Evolutionary conservation across 2,113 vertebrate species (phyloP).

Genomic region (Calonectris borealis): DNA sequence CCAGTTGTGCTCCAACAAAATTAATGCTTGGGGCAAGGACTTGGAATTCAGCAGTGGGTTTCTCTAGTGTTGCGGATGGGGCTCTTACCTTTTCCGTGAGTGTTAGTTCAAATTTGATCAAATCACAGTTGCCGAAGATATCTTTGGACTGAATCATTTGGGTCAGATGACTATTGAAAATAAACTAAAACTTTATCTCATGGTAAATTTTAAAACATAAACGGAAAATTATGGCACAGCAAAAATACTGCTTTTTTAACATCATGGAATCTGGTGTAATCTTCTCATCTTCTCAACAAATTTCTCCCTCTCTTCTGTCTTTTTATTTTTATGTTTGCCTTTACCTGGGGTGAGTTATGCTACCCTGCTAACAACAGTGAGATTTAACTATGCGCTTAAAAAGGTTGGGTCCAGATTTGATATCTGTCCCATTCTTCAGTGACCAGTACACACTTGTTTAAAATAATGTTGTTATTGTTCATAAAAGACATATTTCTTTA

Average conservation of each 20-base stretch:
- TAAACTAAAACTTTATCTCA: neutral
- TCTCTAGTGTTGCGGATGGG: neutral
- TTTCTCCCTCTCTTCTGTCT: neutral
- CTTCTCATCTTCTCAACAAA: neutral
- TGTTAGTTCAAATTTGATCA: neutral
- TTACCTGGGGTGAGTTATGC: neutral
- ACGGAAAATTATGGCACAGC: neutral
- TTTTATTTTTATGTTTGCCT: neutral
- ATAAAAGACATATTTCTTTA: neutral
- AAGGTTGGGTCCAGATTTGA: neutral
- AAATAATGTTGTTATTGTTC: neutral
- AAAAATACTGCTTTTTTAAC: neutral
- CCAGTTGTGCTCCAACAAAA: neutral
- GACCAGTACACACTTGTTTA: neutral
- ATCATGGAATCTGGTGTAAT: neutral
- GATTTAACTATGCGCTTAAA: neutral
- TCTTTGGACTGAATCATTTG: neutral
- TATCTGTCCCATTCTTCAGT: neutral
- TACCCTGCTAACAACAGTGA: neutral
- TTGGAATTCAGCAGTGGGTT: neutral
- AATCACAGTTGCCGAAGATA: neutral
- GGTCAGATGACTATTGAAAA: neutral
- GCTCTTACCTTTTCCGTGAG: neutral
- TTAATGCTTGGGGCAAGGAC: neutral
- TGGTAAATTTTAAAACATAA: neutral